phyloP scores from a whole-genome alignment of 2,797 vertebrate species.

The Dendrocincla fuliginosa region DNA sequence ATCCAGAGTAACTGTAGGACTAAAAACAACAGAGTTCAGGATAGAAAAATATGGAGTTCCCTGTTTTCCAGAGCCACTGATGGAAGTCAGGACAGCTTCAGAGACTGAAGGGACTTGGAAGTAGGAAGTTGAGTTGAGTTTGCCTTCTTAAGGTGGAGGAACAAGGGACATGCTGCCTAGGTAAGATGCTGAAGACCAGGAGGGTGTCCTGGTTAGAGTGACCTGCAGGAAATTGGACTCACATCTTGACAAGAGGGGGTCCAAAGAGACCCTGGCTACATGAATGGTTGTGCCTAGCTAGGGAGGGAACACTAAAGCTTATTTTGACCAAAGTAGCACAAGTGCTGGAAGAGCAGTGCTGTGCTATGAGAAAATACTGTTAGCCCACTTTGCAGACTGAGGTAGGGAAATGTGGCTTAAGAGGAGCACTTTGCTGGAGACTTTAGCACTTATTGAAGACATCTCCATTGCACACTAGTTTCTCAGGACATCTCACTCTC shows the following conservation, averaged over 20 bases:
- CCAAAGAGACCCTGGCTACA: not conserved
- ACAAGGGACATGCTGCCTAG: not conserved
- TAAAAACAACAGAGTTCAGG: not conserved
- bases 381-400: not conserved
- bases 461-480: not conserved
- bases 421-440: not conserved
- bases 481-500: not conserved
- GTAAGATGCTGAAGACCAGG: not conserved
- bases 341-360: not conserved
- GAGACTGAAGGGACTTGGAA: not conserved
- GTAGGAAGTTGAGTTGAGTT: not conserved
- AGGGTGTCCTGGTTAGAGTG: not conserved
- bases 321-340: not conserved
- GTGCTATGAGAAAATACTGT: not conserved
- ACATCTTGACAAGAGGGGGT: not conserved
- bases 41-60: not conserved
- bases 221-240: not conserved
- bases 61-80: not conserved
- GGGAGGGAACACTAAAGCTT: not conserved
- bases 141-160: not conserved
- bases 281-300: not conserved
- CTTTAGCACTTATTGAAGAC: not conserved
- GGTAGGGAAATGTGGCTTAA: rapidly evolving
- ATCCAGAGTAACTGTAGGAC: not conserved
- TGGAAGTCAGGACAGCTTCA: not conserved